These are phyloP conservation scores for Platycercus adscitus DNA, from an alignment of 2,113 vertebrate species.

Conservation along the genomic window DNA sequence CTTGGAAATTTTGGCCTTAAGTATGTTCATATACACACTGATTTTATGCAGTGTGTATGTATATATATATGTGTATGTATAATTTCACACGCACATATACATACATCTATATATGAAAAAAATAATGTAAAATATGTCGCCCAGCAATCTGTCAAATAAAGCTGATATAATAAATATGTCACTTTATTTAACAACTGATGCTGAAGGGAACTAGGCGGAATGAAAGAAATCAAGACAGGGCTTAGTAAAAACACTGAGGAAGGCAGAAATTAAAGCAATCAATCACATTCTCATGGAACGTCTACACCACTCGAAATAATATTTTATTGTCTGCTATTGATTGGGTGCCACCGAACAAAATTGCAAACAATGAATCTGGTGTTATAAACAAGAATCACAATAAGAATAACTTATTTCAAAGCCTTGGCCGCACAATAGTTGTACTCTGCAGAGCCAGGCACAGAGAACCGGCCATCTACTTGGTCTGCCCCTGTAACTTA, in stretches of 20 bases:
- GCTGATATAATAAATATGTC: slow-evolving; percentile 76
- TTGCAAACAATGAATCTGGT: slow-evolving; percentile 74
- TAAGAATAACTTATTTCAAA: slow-evolving; percentile 57
- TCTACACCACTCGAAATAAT: slow-evolving; percentile 70
- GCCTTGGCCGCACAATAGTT: background rate
- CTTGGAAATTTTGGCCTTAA: background rate
- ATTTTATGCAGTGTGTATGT: slow-evolving; percentile 2
- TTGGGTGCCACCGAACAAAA: slow-evolving; percentile 68
- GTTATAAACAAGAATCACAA: slow-evolving; percentile 65
- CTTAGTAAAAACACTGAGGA: slow-evolving; percentile 65
- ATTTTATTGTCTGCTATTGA: slow-evolving; percentile 77
- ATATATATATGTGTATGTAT: background rate
- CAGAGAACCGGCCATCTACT: background rate
- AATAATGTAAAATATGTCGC: slow-evolving; percentile 44
- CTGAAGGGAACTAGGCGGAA: slow-evolving; percentile 61
- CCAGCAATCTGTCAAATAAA: slow-evolving; percentile 73
- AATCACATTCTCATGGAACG: slow-evolving; percentile 66
- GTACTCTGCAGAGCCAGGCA: background rate
- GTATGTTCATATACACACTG: background rate
- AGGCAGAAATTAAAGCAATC: slow-evolving; percentile 78
- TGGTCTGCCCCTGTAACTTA: background rate
- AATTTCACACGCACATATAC: slow-evolving; percentile 19
- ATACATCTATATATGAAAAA: slow-evolving; percentile 38
- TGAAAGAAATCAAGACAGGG: slow-evolving; percentile 67
- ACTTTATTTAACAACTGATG: slow-evolving; percentile 73